Conservation (phyloP, 2,797 vertebrate genomes). For the Dallia pectoralis region DNA sequence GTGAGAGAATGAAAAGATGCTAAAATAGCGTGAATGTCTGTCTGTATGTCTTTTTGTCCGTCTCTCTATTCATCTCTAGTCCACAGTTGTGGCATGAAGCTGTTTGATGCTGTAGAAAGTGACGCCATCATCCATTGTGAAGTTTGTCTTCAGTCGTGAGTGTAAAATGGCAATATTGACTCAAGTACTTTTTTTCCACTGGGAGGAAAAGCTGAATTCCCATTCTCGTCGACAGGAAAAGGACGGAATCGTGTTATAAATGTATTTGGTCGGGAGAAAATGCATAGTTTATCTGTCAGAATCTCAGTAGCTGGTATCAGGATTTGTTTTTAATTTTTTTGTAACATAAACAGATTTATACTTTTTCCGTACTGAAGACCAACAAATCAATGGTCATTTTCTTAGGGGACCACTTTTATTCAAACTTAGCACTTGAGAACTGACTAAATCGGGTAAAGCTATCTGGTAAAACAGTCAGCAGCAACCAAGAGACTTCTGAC, state of each 20-base stretch:
- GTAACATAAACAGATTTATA: neutral
- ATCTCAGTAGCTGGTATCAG: slow-evolving; percentile 25
- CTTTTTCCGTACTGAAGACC: neutral
- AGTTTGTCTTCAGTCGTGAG: slow-evolving; percentile 61
- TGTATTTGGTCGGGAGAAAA: slow-evolving; percentile 42
- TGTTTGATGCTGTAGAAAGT: slow-evolving; percentile 65
- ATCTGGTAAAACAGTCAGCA: neutral
- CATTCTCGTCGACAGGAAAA: slow-evolving; percentile 38
- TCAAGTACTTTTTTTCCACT: slow-evolving; percentile 49
- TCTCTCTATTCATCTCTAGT: slow-evolving; percentile 41
- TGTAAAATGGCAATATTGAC: slow-evolving; percentile 66
- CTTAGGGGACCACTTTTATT: neutral
- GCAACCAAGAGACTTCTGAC: neutral
- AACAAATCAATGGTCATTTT: neutral
- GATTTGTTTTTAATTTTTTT: neutral
- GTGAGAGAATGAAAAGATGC: slow-evolving; percentile 61
- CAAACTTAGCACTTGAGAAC: neutral
- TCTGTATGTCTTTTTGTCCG: slow-evolving; percentile 42
- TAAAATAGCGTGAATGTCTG: slow-evolving; percentile 53
- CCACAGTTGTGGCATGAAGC: slow-evolving; percentile 75
- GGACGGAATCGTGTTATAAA: slow-evolving; percentile 23
- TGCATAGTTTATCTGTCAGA: slow-evolving; percentile 36
- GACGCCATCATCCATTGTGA: slow-evolving; percentile 67
- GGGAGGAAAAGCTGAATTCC: slow-evolving; percentile 48
- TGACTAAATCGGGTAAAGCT: neutral